These are phyloP conservation scores for Peromyscus eremicus DNA, from an alignment of 2,797 vertebrate genomes.

Conservation along the genomic window DNA sequence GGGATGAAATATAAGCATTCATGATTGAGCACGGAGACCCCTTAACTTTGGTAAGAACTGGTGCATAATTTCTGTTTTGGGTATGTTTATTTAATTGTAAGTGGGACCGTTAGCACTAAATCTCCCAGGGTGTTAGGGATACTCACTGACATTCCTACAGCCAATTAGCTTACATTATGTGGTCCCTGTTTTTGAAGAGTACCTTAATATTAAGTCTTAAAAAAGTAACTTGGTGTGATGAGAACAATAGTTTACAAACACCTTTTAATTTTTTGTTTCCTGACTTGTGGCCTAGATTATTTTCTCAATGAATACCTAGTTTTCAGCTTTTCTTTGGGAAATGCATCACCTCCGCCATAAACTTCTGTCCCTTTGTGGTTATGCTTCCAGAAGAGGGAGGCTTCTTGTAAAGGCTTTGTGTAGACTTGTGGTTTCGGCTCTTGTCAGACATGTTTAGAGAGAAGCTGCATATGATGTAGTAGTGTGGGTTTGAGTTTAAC, in stretches of 20 bases:
- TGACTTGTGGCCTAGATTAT: neutral
- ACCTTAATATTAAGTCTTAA: neutral
- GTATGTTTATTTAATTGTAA: constrained; percentile 10
- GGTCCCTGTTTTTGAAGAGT: constrained; percentile 19
- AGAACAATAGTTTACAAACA: neutral
- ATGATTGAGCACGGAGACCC: neutral
- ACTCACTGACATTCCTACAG: constrained; percentile 31
- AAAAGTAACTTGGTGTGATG: constrained; percentile 9
- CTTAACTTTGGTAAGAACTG: constrained; percentile 11
- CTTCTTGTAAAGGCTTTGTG: constrained; percentile 36
- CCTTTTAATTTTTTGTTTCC: constrained; percentile 9
- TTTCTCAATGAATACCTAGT: neutral
- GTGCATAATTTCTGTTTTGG: neutral
- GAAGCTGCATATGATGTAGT: neutral
- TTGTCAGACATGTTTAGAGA: neutral
- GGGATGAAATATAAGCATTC: neutral
- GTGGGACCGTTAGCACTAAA: neutral
- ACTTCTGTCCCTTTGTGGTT: constrained; percentile 24
- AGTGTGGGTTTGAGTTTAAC: constrained; percentile 57
- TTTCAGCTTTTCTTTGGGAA: constrained; percentile 42
- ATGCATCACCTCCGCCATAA: neutral
- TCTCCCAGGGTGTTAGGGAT: neutral
- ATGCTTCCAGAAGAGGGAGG: constrained; percentile 6
- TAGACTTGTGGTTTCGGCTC: constrained; percentile 17
- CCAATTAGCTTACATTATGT: constrained; percentile 43